Evolutionary conservation across 2,797 vertebrate species (phyloP).

Genomic region (Bradypodion pumilum): DNA sequence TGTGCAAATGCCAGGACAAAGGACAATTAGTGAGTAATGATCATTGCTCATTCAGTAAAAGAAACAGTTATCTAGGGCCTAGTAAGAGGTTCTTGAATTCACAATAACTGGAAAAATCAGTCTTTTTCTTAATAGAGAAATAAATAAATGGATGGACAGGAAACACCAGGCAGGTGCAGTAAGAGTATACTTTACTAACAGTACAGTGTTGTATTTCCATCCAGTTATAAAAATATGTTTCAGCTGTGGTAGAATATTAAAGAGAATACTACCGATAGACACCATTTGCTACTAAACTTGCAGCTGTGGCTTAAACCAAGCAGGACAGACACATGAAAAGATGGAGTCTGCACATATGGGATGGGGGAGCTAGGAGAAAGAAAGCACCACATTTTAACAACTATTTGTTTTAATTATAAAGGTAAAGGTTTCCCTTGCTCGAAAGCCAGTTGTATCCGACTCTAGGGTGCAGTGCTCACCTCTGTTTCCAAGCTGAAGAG

Average conservation of each 20-base stretch:
- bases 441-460: too few relatives aligned
- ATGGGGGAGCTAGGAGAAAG: rapidly evolving
- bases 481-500: too few relatives aligned
- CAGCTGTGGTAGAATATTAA: not conserved
- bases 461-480: too few relatives aligned
- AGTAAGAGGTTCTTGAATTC: not conserved
- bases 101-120: not conserved
- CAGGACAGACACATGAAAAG: not conserved
- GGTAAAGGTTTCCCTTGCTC: too few relatives aligned
- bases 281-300: rapidly evolving
- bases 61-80: too few relatives aligned
- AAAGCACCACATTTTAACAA: not conserved
- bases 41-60: too few relatives aligned
- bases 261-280: not conserved
- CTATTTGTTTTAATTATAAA: not conserved
- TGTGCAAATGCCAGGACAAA: too few relatives aligned
- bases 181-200: not conserved
- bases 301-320: not conserved
- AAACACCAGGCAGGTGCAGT: not conserved
- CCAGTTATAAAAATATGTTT: not conserved
- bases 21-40: too few relatives aligned
- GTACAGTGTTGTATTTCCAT: not conserved
- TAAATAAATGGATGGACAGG: not conserved
- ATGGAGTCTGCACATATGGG: too few relatives aligned
- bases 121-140: not conserved